Evolutionary conservation across 2,888 invertebrate species (phyloP), one percentile per base, ranked within the genome.

Genomic region (Tinea semifulvella): DNA sequence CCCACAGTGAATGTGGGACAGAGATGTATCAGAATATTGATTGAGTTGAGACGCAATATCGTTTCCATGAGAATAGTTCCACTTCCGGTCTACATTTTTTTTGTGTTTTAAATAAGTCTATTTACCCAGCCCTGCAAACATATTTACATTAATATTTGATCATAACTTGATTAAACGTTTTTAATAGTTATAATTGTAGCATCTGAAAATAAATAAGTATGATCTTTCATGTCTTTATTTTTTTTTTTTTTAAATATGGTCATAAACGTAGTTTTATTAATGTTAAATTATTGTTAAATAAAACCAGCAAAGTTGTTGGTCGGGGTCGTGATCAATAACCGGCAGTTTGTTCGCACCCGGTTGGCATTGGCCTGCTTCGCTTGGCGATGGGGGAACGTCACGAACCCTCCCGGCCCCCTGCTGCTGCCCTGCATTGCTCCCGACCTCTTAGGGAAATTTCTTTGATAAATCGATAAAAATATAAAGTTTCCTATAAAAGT

Each of bases 11-110:
- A 69, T 70, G 68, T 71, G 74, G 70, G 68, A 73, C 71, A 64
- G 74, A 70, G 74, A 73, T 73, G 73, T 73, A 68, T 68, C 75
- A 61, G 68, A 70, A 72, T 79, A 77, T 77, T 70, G 79, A 79
- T 77, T 79, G 71, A 59, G 56, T 58, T 58, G 61, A 67, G 68
- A 64, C 67, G 39, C 60, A 64, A 56, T 64, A 61, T 62, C 55
- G n/a, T n/a, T n/a, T n/a, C n/a, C n/a, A n/a, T n/a, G n/a, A n/a
- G n/a, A n/a, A n/a, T n/a, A n/a, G n/a, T n/a, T n/a, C n/a, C n/a
- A n/a, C n/a, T n/a, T n/a, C n/a, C n/a, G n/a, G n/a, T n/a, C n/a
- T n/a, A n/a, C n/a, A n/a, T n/a, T n/a, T n/a, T n/a, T n/a, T n/a
- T n/a, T n/a, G n/a, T n/a, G n/a, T n/a, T n/a, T n/a, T n/a, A n/a